Base-by-base conservation (phyloP, 2,113 vertebrate species). In the Dunckerocampus dactyliophorus region DNA sequence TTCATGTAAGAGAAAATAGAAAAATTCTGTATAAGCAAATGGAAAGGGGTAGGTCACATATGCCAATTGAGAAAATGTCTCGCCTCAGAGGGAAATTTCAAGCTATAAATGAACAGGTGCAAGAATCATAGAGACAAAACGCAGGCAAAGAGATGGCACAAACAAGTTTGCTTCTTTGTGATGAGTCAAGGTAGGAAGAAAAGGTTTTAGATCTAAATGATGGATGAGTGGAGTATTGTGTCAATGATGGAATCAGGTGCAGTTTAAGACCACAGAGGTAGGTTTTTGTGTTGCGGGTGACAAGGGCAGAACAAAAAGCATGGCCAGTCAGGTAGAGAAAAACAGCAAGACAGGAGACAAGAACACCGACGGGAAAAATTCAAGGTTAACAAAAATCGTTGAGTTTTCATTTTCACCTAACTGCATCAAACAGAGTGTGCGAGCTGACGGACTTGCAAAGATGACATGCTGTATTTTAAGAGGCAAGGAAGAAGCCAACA, bases 1-100 rank as follows among this genome's bases (percentile, higher is more conserved):
- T 49, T 56, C 13, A 76, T 67, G 54, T n/a, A 43, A 47, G 62
- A 61, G 37, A 28, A 71, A 67, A 69, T 63, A 39, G 11, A 39
- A 57, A 43, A 21, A 10, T 57, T 42, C 17, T 4, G 37, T 21
- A 57, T 43, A 57, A 75, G 37, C 31, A 60, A 50, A 72, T 52
- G 37, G 34, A 52, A 61, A 68, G 8, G 10, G 14, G 13, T 24
- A 10, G 31, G 12, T 47, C 24, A 46, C 37, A 48, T 63, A 69
- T 63, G 17, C 48, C 46, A 46, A 51, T 63, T 19, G 16, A 31
- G 43, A 52, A 64, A 48, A 61, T 47, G 6, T 43, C 19, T 34
- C n/a, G 28, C 28, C 49, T 52, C 22, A 10, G 47, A 16, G 14
- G 2, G 21, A 8, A 8, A 59, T 50, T 47, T 42, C 19, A 47